Evolutionary conservation across 2,888 invertebrate species (phyloP), one percentile per base, ranked within the genome.

Genomic region (Caenorhabditis sp.): DNA sequence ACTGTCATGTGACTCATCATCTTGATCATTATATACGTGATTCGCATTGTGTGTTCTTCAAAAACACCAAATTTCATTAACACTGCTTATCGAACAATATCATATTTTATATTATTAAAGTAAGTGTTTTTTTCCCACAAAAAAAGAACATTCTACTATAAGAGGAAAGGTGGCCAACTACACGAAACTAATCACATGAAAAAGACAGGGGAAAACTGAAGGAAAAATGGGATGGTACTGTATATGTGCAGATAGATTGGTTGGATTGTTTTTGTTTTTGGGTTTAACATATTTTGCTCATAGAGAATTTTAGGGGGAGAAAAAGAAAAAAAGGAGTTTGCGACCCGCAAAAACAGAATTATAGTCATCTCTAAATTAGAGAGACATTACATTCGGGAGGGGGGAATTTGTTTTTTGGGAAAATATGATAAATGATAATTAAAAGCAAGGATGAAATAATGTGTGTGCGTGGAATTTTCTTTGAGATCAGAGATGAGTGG

Each of bases 331-430:
- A n/a, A 31, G 31, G 31, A 31, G 31, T 31, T 67, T 64, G 68
- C 72, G 72, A 73, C 73, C 73, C 73, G 73, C 73, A 68, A 73
- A 27, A 52, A 65, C 59, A 63, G n/a, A n/a, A n/a, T n/a, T n/a
- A n/a, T 62, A 64, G 58, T 36, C 25, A 25, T 53, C 54, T 65
- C 23, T 36, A 57, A 60, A 57, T 63, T 58, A 59, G 43, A 59
- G 59, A 53, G 54, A 43, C 23, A 23, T 31, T 62, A 10, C 56
- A 49, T 50, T 38, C n/a, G 27, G 49, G 38, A 23, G 12, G 63
- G 31, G 23, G 67, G 38, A 23, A 10, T n/a, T n/a, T n/a, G n/a
- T n/a, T n/a, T n/a, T n/a, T n/a, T n/a, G n/a, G n/a, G n/a, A n/a
- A n/a, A n/a, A n/a, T n/a, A n/a, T n/a, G n/a, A n/a, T n/a, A n/a